Evolutionary conservation across 2,888 invertebrate species (phyloP).

Genomic region (Pseudococcus jackbeardsleyi): DNA sequence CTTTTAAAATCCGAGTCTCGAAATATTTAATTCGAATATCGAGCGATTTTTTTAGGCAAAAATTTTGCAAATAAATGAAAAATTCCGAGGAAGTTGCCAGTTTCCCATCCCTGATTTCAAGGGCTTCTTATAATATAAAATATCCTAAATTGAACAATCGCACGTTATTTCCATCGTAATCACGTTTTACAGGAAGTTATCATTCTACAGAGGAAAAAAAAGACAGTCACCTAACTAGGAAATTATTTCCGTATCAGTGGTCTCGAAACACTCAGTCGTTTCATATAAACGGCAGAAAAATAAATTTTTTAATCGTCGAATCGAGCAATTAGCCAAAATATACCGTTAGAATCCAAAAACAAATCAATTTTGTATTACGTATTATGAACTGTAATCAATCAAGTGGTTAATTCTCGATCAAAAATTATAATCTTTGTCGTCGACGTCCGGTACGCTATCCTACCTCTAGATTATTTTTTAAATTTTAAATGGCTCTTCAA

Average conservation of each 20-base stretch:
- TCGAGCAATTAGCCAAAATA: not conserved
- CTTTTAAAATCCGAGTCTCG: too few relatives aligned
- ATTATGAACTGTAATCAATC: not conserved
- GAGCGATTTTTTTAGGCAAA: too few relatives aligned
- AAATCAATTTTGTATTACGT: conserved; percentile 3
- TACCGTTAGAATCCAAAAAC: not conserved
- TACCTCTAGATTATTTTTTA: not conserved
- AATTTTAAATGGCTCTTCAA: not conserved
- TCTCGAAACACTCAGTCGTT: conserved; percentile 8
- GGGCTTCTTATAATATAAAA: not conserved
- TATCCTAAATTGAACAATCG: not conserved
- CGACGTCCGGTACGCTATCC: conserved; percentile 1
- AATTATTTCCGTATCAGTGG: conserved; percentile 16
- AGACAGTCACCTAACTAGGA: conserved; percentile 10
- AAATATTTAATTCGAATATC: too few relatives aligned
- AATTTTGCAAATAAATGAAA: too few relatives aligned
- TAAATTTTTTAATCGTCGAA: not conserved
- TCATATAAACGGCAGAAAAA: not conserved
- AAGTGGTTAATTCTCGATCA: conserved; percentile 8
- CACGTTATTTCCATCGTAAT: conserved; percentile 3
- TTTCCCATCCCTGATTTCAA: not conserved
- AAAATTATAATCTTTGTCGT: not conserved
- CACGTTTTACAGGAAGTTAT: not conserved
- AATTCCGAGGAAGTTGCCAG: too few relatives aligned
- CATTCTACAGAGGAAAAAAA: not conserved